Evolutionary conservation across 2,888 invertebrate genomes (phyloP), one percentile per base, ranked within the genome.

Genomic region (Ommatoiulus sabulosus): DNA sequence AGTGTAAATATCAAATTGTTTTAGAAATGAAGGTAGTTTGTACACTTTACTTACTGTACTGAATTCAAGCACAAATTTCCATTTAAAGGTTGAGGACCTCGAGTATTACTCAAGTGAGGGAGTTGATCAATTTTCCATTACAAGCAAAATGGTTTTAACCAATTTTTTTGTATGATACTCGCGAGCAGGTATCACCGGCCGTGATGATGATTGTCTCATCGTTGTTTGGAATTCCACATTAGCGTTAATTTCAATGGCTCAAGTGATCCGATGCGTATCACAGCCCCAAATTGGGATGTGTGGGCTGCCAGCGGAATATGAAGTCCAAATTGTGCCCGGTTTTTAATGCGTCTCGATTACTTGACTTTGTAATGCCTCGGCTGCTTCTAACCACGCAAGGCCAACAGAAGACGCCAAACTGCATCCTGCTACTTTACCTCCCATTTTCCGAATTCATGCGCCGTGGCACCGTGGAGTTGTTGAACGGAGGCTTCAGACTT

Each of bases 121-220:
- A n/a, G n/a, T n/a, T n/a, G n/a, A n/a, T n/a, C n/a, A n/a, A n/a
- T n/a, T n/a, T n/a, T n/a, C n/a, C n/a, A n/a, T n/a, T n/a, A n/a
- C n/a, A n/a, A n/a, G n/a, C n/a, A n/a, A n/a, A n/a, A n/a, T n/a
- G n/a, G n/a, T n/a, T 84, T 35, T 35, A 84, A 84, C 43, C 43
- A 84, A n/a, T 84, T 84, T 84, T n/a, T 84, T 84, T 84, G 43
- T 84, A 10, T 84, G 5, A 35, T 84, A 43, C 8, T 84, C 8
- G 15, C 15, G 44, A 35, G 44, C 84, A 84, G 84, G 35, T 84
- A 44, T 84, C 84, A 84, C 44, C 84, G 84, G n/a, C 84, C 84
- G 15, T 84, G 84, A 84, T 44, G 84, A 84, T 43, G 12, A 63
- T 63, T 20, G 17, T 20, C 63, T 63, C n/a, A 17, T 17, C 63